Base-by-base conservation (phyloP, 2,888 invertebrate species). In the Drosophila lutescens region DNA sequence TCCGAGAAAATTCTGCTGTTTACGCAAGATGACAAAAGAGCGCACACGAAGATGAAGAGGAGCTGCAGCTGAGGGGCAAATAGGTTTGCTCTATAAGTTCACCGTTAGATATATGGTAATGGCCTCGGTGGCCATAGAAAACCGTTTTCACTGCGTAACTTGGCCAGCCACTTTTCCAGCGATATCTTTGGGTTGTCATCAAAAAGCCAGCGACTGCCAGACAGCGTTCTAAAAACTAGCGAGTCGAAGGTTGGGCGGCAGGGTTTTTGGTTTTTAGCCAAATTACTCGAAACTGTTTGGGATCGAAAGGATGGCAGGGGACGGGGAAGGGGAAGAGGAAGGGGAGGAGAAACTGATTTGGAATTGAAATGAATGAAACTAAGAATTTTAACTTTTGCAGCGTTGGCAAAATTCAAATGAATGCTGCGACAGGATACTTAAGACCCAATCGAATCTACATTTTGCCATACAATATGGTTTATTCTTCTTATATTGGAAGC, bases 201-300 rank as follows among this genome's bases (percentile, higher is more conserved):
- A 71, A 72, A 55, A 75, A 84, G 77, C 61, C 77, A 84, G 81
- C 80, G 80, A 77, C 78, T 47, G 53, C 63, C 70, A 67, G 72
- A 57, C 58, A 58, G 40, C 15, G 55, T 34, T 30, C 32, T 47
- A 50, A 36, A 20, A 60, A 54, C 44, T 12, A 12, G 47, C 15
- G 17, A 46, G 43, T 43, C 15, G 13, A 46, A 23, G 58, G 4
- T 15, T 40, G 53, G 53, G 38, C 26, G 12, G 55, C 56, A 63
- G 68, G 66, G 70, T 69, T 77, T 79, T 80, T 89, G 88, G 90
- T 85, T 77, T 70, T 59, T 56, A 79, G 88, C 90, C 90, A 90
- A 90, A 78, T 83, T 83, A 80, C 80, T 76, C 55, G 71, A 75
- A 70, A 57, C 58, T 61, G 57, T 54, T 60, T 55, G 63, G 30